Evolutionary conservation across 2,797 vertebrate species (phyloP).

Genomic region (Platyrinchus mystaceus): DNA sequence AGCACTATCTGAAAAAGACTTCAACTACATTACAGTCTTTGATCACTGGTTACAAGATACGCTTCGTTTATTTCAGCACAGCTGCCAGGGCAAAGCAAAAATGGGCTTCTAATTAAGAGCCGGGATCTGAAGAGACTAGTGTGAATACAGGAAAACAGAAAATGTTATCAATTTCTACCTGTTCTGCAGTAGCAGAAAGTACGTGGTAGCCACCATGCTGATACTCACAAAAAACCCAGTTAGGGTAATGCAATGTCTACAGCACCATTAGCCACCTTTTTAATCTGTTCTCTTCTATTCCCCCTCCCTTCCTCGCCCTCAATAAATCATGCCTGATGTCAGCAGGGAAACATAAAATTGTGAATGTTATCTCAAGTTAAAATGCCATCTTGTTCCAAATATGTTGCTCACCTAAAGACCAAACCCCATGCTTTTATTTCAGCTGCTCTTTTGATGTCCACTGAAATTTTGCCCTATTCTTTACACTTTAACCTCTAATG

Average conservation of each 20-base stretch:
- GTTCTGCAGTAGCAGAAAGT: neutral
- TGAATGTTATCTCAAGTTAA: neutral
- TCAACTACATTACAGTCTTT: neutral
- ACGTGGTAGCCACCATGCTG: neutral
- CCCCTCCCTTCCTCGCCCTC: neutral
- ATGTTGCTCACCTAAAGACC: neutral
- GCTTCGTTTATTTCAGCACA: slow-evolving; percentile 17
- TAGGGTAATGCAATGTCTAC: neutral
- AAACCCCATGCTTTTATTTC: neutral
- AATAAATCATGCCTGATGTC: neutral
- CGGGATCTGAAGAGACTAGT: neutral
- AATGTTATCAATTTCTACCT: neutral
- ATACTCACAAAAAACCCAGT: neutral
- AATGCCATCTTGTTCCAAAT: neutral
- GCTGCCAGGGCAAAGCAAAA: slow-evolving; percentile 5
- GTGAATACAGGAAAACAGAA: neutral
- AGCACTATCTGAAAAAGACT: neutral
- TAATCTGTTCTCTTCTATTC: neutral
- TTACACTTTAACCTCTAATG: neutral
- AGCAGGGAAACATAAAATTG: neutral
- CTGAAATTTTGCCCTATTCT: neutral
- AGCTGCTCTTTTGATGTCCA: neutral
- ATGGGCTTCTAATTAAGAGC: slow-evolving; percentile 12
- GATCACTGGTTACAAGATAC: neutral
- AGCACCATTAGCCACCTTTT: neutral